Percentiles rank a stretch among this genome's conserved stretches.
phyloP scores from a whole-genome alignment of 2,797 vertebrate genomes.

The Falco peregrinus region DNA sequence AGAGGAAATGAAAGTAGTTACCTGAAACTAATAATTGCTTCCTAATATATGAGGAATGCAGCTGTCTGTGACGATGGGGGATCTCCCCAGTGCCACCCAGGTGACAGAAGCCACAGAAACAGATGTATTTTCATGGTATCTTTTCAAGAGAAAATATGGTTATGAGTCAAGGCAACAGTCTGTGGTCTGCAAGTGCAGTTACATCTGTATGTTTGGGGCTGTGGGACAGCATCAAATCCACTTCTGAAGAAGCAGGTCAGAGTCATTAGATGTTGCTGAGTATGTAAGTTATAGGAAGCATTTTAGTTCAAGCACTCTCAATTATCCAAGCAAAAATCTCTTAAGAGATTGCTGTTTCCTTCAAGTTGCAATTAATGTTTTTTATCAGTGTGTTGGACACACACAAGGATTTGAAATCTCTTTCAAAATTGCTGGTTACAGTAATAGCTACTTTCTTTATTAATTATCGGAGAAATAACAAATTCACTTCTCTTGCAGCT shows the following conservation, averaged over 20 bases:
- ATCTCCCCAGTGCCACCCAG: neutral
- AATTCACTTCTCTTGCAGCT: conserved; percentile 12
- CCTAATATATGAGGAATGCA: neutral
- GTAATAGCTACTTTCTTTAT: neutral
- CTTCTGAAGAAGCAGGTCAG: conserved; percentile 7
- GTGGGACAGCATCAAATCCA: neutral
- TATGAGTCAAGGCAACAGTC: neutral
- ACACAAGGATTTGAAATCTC: neutral
- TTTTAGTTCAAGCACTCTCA: neutral
- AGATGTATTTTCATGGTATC: neutral
- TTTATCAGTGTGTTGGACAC: neutral
- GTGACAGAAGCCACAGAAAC: neutral
- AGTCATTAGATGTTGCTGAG: neutral
- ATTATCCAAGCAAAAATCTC: conserved; percentile 16
- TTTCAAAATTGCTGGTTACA: conserved; percentile 5
- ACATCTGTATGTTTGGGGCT: neutral
- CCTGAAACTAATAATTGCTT: neutral
- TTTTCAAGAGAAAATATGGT: neutral
- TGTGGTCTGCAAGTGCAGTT: neutral
- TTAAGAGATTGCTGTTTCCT: neutral
- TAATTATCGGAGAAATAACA: conserved; percentile 5
- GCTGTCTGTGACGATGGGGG: neutral
- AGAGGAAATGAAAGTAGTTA: neutral
- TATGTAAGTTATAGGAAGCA: neutral
- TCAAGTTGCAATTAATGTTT: neutral